These are phyloP conservation scores for Kryptopterus vitreolus DNA, from an alignment of 2,797 vertebrate species.

Conservation along the genomic window DNA sequence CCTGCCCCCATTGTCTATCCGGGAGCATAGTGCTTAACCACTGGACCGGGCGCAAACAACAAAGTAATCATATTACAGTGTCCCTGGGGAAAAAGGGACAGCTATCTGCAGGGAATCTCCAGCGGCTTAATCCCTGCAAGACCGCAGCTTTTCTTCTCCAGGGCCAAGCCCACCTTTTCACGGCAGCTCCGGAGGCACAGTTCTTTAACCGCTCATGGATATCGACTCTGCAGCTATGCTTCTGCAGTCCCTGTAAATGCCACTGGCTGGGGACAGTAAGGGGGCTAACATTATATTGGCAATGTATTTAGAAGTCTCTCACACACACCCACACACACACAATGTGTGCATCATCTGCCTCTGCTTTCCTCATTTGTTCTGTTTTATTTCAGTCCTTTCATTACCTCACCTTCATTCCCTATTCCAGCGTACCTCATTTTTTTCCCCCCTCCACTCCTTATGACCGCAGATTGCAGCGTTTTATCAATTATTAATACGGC, in stretches of 20 bases:
- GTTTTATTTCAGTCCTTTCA: constrained; percentile 55
- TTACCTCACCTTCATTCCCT: constrained; percentile 49
- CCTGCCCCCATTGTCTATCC: constrained; percentile 62
- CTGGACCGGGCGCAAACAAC: constrained; percentile 75
- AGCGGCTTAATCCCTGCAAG: constrained; percentile 71
- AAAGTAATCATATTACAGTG: constrained; percentile 83
- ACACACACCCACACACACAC: constrained; percentile 9
- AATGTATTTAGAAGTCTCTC: constrained; percentile 20
- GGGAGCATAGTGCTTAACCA: constrained; percentile 74
- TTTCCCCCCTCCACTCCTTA: constrained; percentile 30
- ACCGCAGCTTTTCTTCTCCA: constrained; percentile 53
- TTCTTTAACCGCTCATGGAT: constrained; percentile 60
- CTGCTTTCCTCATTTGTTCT: constrained; percentile 44
- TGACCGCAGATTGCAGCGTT: constrained; percentile 52
- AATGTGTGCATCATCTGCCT: background rate
- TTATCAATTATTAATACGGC: constrained; percentile 61
- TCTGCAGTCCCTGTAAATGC: constrained; percentile 40
- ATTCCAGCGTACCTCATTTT: constrained; percentile 53
- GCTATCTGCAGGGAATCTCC: constrained; percentile 69
- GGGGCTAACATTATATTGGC: constrained; percentile 33
- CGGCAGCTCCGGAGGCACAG: constrained; percentile 45
- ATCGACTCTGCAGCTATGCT: constrained; percentile 38
- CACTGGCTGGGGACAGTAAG: constrained; percentile 16
- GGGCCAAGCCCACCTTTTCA: constrained; percentile 54
- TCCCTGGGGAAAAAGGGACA: constrained; percentile 69